Base-by-base conservation (phyloP, 2,797 vertebrate genomes). In the Mormyrus proboscirostris region DNA sequence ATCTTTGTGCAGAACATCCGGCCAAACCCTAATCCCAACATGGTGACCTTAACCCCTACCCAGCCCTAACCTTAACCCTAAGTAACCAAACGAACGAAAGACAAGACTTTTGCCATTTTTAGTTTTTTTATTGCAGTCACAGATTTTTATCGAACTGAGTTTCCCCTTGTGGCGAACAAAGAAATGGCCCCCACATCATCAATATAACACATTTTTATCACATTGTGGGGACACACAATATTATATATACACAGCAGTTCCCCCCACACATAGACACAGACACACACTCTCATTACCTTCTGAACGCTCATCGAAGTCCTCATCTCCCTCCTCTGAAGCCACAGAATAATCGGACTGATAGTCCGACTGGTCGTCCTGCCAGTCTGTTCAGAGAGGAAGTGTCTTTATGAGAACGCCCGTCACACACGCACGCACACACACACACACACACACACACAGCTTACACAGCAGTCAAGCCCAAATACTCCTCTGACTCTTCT, bases 281-380 rank as follows among this genome's bases (percentile, higher is more conserved):
- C 73, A 79, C 22, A 73, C 33, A 79, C 76, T 69, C 91, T 93
- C 38, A 44, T 16, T 92, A 98, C 98, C 98, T 96, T 99, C 98
- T 90, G 98, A 95, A 49, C 98, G 95, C 92, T 99, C 98, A 86
- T 99, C 98, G 87, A 99, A 99, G 95, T 99, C 98, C 91, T 99
- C 98, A 0, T 99, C 98, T 89, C 98, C 98, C 95, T 99, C 98
- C 95, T 99, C 98, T 14, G 98, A 99, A 1, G 98, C 98, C 95
- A 99, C 98, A 0, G 98, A 99, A 92, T 99, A 99, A 94, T 99
- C 98, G 0, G 98, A 99, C 90, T 99, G 98, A 94, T 98, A 98
- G 92, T 99, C 98, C 0, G 98, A 99, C 93, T 99, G 98, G 95
- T 99, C 98, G 91, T 99, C 98, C 96, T 99, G 98, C 98, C 98